phyloP scores from a whole-genome alignment of 2,888 invertebrate genomes.

The Eupithecia vulgata region DNA sequence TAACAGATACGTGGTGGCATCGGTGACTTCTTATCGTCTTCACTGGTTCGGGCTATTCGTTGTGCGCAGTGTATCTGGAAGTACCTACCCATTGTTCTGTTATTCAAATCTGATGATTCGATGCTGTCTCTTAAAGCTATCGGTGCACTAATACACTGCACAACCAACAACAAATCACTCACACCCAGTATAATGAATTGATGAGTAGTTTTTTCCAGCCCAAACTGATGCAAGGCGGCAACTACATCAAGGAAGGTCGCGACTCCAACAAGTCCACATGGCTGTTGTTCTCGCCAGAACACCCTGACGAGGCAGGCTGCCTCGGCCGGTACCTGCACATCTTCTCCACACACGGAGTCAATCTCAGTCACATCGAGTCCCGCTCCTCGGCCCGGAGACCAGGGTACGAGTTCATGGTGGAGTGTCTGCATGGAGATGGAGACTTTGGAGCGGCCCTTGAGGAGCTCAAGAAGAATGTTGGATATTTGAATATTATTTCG shows the following conservation, averaged over 20 bases:
- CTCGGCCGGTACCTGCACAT: slow-evolving; percentile 94
- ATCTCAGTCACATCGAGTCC: slow-evolving; percentile 96
- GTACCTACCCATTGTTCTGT: not conserved
- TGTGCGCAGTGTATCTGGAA: not conserved
- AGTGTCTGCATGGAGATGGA: slow-evolving; percentile 91
- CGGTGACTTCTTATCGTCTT: not conserved
- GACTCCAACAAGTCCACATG: slow-evolving; percentile 91
- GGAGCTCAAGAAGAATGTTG: slow-evolving; percentile 87
- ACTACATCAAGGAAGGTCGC: slow-evolving; percentile 91
- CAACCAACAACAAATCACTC: not conserved
- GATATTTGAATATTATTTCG: slow-evolving; percentile 94
- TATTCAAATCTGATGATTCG: not conserved
- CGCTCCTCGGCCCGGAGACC: slow-evolving; percentile 91
- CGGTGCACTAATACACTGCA: not conserved
- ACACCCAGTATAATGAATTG: not conserved
- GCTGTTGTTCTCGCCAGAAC: slow-evolving; percentile 93
- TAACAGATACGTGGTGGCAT: not conserved
- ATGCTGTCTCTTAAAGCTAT: not conserved
- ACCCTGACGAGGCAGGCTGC: slow-evolving; percentile 92
- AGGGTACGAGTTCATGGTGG: slow-evolving; percentile 97
- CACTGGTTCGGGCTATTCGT: not conserved
- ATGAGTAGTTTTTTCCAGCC: slow-evolving; percentile 83
- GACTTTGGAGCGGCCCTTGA: slow-evolving; percentile 90
- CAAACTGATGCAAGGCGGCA: slow-evolving; percentile 90
- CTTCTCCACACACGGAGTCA: slow-evolving; percentile 92